Evolutionary conservation across 2,888 invertebrate species (phyloP).

Genomic region (Caenorhabditis japonica): DNA sequence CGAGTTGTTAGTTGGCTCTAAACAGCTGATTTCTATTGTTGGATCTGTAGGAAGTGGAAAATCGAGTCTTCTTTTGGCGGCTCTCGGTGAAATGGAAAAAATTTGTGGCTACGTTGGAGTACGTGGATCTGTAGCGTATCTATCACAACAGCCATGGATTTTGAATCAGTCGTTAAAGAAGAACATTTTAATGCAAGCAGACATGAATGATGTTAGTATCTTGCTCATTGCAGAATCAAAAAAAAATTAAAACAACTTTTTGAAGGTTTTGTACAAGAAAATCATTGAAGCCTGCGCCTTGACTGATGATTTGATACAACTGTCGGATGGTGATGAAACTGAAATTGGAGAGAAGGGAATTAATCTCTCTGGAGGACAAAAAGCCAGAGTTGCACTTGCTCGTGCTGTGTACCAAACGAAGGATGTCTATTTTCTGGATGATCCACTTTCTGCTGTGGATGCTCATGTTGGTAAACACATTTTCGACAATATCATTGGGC

Average conservation of each 20-base stretch:
- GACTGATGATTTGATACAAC: conserved; percentile 66
- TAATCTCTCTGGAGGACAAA: conserved; percentile 75
- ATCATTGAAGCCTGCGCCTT: conserved; percentile 68
- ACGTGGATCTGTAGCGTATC: conserved; percentile 84
- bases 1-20: conserved; percentile 40
- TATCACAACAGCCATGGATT: conserved; percentile 97
- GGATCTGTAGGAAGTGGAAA: conserved; percentile 65
- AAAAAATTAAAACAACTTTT: neutral
- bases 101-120: conserved; percentile 70
- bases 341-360: conserved; percentile 77
- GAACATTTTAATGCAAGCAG: conserved; percentile 82
- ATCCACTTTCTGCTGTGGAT: conserved; percentile 94
- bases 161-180: conserved; percentile 92
- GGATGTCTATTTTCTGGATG: conserved; percentile 93
- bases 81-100: conserved; percentile 81
- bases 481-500: conserved; percentile 74
- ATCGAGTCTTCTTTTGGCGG: conserved; percentile 57
- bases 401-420: conserved; percentile 89
- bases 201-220: conserved; percentile 35
- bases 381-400: conserved; percentile 87
- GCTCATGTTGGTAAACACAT: conserved; percentile 95
- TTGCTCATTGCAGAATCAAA: neutral
- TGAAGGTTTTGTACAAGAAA: conserved; percentile 46
- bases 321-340: conserved; percentile 72
- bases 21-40: conserved; percentile 56